Conservation (phyloP, 2,113 vertebrate genomes). For the Zapornia atra region DNA sequence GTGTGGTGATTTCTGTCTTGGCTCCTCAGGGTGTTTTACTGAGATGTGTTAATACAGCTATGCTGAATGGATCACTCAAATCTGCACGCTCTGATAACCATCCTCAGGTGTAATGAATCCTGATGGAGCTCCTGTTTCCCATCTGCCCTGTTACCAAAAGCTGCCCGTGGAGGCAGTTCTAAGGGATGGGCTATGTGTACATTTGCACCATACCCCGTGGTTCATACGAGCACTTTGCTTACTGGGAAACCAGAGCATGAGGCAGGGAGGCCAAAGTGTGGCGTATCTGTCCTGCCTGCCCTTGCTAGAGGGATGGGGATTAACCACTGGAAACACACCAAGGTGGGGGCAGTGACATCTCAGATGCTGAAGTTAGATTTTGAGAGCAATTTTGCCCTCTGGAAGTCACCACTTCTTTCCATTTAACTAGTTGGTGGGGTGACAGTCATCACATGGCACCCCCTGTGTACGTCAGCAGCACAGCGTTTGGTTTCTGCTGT, state of each 20-base stretch:
- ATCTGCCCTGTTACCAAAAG: neutral
- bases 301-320: neutral
- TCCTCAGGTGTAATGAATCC: conserved; percentile 3
- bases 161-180: neutral
- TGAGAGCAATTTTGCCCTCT: neutral
- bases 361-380: neutral
- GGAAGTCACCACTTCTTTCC: neutral
- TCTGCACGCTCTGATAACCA: conserved; percentile 15
- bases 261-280: neutral
- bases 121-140: neutral
- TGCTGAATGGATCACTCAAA: neutral
- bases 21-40: neutral
- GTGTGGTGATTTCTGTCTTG: neutral
- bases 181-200: accelerated
- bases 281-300: neutral
- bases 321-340: neutral
- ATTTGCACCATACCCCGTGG: neutral
- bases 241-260: neutral
- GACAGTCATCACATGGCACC: neutral
- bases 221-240: neutral
- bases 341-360: neutral
- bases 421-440: neutral
- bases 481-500: neutral
- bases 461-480: accelerated
- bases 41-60: neutral